These are phyloP conservation scores for Hololepta plana DNA, from an alignment of 2,888 invertebrate genomes.

Conservation along the genomic window DNA sequence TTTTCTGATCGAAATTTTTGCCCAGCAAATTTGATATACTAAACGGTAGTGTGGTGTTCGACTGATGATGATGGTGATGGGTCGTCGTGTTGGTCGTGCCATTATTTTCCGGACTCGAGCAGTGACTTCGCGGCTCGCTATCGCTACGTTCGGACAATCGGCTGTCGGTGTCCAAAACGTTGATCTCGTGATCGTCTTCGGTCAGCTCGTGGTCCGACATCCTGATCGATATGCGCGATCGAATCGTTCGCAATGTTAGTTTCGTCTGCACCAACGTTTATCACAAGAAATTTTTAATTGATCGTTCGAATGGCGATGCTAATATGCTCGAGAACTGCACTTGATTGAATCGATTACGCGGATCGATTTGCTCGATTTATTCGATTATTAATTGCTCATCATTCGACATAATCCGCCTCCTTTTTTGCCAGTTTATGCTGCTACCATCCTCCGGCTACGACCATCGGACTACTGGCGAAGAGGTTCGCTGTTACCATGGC, in stretches of 20 bases:
- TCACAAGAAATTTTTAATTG: too few species aligned
- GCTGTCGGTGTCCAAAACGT: conserved; percentile 46
- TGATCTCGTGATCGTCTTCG: conserved; percentile 45
- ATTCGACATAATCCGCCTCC: too few species aligned
- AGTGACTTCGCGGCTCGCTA: conserved; percentile 29
- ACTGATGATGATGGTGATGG: too few species aligned
- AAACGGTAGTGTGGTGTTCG: conserved; percentile 47
- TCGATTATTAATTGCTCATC: too few species aligned
- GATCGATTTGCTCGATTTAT: too few species aligned
- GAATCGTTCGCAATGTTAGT: background rate
- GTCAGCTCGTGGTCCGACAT: conserved; percentile 28
- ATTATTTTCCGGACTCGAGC: conserved; percentile 28
- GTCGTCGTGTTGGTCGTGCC: conserved; percentile 9
- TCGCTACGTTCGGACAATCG: conserved; percentile 42
- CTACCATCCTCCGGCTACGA: too few species aligned
- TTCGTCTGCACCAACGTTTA: too few species aligned
- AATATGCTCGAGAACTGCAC: too few species aligned
- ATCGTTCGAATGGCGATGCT: too few species aligned
- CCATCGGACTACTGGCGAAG: too few species aligned
- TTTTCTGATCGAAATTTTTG: conserved; percentile 50
- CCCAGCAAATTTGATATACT: conserved; percentile 66
- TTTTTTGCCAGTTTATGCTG: too few species aligned
- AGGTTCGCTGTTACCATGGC: conserved; percentile 31
- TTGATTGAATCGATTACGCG: too few species aligned
- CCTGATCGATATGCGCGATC: background rate